Conservation (phyloP, 2,113 vertebrate genomes). For the Tetraodon nigroviridis region DNA sequence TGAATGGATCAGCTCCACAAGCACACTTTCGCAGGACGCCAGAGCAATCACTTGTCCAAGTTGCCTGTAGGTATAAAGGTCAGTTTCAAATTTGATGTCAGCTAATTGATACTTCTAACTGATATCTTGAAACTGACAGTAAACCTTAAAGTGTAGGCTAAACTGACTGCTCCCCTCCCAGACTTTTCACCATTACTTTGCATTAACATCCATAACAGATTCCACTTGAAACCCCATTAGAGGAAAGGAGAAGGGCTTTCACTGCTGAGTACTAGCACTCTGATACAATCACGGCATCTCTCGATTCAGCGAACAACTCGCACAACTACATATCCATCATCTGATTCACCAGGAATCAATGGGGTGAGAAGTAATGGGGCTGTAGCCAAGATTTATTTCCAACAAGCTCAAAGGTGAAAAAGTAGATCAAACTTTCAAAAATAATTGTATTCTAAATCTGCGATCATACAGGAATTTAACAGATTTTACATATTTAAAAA, state of each 20-base stretch:
- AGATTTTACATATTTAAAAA: too few species aligned
- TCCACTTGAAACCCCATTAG: slow-evolving; percentile 73
- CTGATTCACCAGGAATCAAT: slow-evolving; percentile 50
- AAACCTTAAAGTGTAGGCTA: slow-evolving; percentile 36
- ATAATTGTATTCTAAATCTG: too few species aligned
- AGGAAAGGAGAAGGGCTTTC: slow-evolving; percentile 52
- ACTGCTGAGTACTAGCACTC: slow-evolving; percentile 65
- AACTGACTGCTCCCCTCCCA: slow-evolving; percentile 39
- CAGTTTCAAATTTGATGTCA: slow-evolving; percentile 62
- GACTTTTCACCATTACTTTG: slow-evolving; percentile 63
- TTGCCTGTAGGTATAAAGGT: slow-evolving; percentile 34
- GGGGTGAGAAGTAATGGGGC: slow-evolving; percentile 30
- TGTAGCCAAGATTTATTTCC: slow-evolving; percentile 28
- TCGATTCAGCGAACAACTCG: slow-evolving; percentile 47
- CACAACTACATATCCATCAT: slow-evolving; percentile 51
- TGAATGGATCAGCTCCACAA: slow-evolving; percentile 20
- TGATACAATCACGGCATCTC: slow-evolving; percentile 54
- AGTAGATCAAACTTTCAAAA: too few species aligned
- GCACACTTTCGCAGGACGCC: slow-evolving; percentile 42
- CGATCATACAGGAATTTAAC: too few species aligned
- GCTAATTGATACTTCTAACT: slow-evolving; percentile 61
- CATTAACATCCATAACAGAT: slow-evolving; percentile 65
- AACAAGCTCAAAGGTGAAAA: slow-evolving; percentile 5
- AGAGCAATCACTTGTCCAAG: slow-evolving; percentile 40
- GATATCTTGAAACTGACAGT: slow-evolving; percentile 45